phyloP scores from a whole-genome alignment of 2,113 vertebrate species.

The Engystomops pustulosus region DNA sequence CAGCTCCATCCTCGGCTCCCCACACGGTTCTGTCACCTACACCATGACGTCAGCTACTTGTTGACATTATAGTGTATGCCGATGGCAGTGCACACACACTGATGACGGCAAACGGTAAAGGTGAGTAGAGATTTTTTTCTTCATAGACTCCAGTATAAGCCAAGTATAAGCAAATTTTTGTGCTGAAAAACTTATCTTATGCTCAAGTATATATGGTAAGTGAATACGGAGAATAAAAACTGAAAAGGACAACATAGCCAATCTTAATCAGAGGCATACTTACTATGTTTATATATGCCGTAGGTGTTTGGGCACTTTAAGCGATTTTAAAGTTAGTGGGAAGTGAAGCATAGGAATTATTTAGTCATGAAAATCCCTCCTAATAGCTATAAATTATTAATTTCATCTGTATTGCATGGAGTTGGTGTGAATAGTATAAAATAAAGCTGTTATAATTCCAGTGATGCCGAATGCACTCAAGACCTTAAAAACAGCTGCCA shows the following conservation, averaged over 20 bases:
- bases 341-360: neutral
- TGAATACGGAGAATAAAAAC: neutral
- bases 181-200: too few relatives aligned
- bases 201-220: neutral
- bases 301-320: neutral
- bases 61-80: too few relatives aligned
- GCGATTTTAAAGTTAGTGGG: neutral
- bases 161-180: too few relatives aligned
- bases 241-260: neutral
- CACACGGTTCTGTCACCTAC: too few relatives aligned
- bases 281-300: neutral
- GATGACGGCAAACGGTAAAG: too few relatives aligned
- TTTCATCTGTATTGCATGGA: neutral
- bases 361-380: neutral
- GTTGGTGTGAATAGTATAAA: neutral
- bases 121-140: too few relatives aligned
- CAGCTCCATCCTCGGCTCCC: too few relatives aligned
- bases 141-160: too few relatives aligned
- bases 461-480: neutral
- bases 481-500: conserved; percentile 19
- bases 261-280: neutral
- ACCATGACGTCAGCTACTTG: too few relatives aligned
- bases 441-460: conserved; percentile 23
- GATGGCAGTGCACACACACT: too few relatives aligned
- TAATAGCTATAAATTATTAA: neutral